Conservation (phyloP, 2,113 vertebrate species). For the Phrynocephalus versicolor region DNA sequence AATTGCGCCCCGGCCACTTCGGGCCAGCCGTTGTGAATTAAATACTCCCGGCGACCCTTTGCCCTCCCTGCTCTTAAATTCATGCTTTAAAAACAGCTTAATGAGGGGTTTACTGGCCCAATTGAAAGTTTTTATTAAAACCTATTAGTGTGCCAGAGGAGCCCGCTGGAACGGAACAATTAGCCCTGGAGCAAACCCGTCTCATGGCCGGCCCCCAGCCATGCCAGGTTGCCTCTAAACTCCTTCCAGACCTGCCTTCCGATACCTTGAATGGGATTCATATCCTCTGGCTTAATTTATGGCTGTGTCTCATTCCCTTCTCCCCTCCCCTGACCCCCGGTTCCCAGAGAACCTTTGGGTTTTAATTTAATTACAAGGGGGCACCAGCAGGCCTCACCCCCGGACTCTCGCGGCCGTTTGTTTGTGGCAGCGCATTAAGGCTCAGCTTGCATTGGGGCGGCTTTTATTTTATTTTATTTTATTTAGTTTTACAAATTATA, state of each 20-base stretch:
- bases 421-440: neutral
- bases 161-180: constrained; percentile 87
- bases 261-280: constrained; percentile 48
- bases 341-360: constrained; percentile 40
- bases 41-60: constrained; percentile 81
- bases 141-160: constrained; percentile 78
- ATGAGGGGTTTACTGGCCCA: constrained; percentile 91
- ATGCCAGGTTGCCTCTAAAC: constrained; percentile 75
- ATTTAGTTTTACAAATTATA: too few relatives aligned
- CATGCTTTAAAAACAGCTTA: constrained; percentile 91
- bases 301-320: constrained; percentile 36
- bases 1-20: constrained; percentile 75
- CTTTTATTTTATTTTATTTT: too few relatives aligned
- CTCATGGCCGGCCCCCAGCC: constrained; percentile 72
- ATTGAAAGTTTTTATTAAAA: constrained; percentile 90
- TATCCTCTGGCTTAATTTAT: constrained; percentile 61
- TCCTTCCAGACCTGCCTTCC: constrained; percentile 82
- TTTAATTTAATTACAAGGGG: constrained; percentile 52
- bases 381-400: constrained; percentile 3
- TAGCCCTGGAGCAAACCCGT: constrained; percentile 75
- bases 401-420: neutral
- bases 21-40: constrained; percentile 82
- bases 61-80: constrained; percentile 81
- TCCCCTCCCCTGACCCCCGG: constrained; percentile 15
- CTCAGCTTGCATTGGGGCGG: too few relatives aligned